A percentile compares a stretch with the other conserved stretches of the same genome.
Conservation (phyloP, 1,140 invertebrate genomes). For the Zaprionus capensis region DNA sequence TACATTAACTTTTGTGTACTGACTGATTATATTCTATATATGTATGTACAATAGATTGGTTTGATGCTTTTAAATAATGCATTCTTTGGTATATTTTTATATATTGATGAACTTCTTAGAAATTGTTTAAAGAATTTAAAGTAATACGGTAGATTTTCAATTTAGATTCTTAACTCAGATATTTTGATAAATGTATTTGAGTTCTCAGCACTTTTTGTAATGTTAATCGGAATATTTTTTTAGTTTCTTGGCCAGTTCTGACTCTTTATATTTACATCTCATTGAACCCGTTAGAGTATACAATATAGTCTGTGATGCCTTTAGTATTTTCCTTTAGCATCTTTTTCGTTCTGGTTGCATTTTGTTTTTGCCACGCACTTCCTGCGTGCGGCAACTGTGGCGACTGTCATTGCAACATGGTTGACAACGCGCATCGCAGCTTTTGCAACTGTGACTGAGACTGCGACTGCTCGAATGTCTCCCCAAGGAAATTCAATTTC, state of each 20-base stretch:
- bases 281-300: conserved; percentile 5
- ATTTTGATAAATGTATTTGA: no score
- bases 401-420: conserved; percentile 53
- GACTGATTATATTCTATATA: no score
- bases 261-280: neutral
- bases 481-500: conserved; percentile 81
- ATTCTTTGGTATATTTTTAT: no score
- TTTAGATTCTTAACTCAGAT: no score
- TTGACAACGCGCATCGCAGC: conserved; percentile 62
- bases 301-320: neutral
- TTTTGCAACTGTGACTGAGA: conserved; percentile 18
- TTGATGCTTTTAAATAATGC: no score
- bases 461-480: conserved; percentile 59
- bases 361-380: conserved; percentile 57
- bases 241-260: neutral
- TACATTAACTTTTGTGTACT: no score
- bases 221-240: neutral
- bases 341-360: conserved; percentile 48
- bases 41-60: no score
- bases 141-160: no score
- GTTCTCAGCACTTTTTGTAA: no score
- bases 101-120: no score
- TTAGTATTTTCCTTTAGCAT: neutral
- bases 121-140: no score
- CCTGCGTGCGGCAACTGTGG: conserved; percentile 36